phyloP scores from a whole-genome alignment of 1,140 invertebrate species.

The Orchesella cincta region DNA sequence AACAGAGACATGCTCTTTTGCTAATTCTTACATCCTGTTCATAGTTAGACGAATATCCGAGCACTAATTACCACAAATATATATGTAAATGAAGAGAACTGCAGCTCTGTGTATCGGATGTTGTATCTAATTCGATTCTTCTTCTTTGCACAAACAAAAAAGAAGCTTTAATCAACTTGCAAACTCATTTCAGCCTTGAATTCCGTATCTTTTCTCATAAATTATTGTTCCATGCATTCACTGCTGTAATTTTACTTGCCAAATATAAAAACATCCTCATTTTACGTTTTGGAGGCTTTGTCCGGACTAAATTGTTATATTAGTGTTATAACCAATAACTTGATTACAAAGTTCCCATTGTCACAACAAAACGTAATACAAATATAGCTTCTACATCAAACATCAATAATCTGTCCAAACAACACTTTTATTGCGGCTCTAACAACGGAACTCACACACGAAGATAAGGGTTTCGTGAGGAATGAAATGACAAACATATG shows the following conservation, averaged over 20 bases:
- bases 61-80: constrained; percentile 4
- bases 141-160: not conserved
- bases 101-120: not conserved
- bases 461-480: not conserved
- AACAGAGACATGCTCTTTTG: constrained; percentile 22
- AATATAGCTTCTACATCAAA: too few species aligned
- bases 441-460: not conserved
- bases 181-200: too few species aligned
- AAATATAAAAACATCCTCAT: too few species aligned
- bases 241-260: too few species aligned
- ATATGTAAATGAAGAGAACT: not conserved
- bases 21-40: constrained; percentile 1
- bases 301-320: too few species aligned
- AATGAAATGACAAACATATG: not conserved
- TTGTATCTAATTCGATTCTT: not conserved
- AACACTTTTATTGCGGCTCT: too few species aligned
- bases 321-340: too few species aligned
- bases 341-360: too few species aligned
- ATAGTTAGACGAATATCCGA: not conserved
- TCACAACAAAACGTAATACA: too few species aligned
- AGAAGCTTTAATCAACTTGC: not conserved
- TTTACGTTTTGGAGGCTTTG: too few species aligned
- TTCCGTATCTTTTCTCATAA: too few species aligned
- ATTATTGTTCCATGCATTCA: too few species aligned
- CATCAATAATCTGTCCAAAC: not conserved